A percentile compares a stretch with the other conserved stretches of the same genome.
phyloP scores from a whole-genome alignment of 2,797 vertebrate genomes.

The Tokudaia tokunoshimensis region DNA sequence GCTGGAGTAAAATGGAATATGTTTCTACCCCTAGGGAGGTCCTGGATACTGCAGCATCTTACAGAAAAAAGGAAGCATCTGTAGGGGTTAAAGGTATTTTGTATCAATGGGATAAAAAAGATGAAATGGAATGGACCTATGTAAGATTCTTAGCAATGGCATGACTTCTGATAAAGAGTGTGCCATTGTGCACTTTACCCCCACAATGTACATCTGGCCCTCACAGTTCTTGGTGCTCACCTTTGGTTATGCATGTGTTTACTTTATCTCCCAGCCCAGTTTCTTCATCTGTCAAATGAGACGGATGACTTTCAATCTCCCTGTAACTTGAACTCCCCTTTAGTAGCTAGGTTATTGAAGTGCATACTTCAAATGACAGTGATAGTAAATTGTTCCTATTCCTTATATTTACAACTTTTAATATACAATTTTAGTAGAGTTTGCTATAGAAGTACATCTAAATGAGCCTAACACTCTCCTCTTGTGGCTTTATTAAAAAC shows the following conservation, averaged over 20 bases:
- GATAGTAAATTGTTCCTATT: background rate
- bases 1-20: conserved; percentile 50
- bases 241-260: background rate
- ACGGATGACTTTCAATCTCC: background rate
- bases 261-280: background rate
- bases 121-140: background rate
- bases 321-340: background rate
- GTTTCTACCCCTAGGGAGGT: background rate
- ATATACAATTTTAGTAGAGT: background rate
- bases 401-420: background rate
- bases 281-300: background rate
- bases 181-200: background rate
- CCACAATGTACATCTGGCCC: background rate
- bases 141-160: background rate
- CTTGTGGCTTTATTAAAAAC: conserved; percentile 4
- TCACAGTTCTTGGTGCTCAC: background rate
- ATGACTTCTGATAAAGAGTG: background rate
- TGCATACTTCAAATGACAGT: background rate
- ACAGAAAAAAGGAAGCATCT: background rate
- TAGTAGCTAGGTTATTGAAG: background rate
- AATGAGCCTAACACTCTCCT: background rate
- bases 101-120: background rate
- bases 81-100: conserved; percentile 14
- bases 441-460: background rate
- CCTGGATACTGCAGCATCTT: background rate